Percentiles rank a stretch among this genome's conserved stretches.
Conservation (phyloP, 2,888 invertebrate species). For the Erynnis tages region DNA sequence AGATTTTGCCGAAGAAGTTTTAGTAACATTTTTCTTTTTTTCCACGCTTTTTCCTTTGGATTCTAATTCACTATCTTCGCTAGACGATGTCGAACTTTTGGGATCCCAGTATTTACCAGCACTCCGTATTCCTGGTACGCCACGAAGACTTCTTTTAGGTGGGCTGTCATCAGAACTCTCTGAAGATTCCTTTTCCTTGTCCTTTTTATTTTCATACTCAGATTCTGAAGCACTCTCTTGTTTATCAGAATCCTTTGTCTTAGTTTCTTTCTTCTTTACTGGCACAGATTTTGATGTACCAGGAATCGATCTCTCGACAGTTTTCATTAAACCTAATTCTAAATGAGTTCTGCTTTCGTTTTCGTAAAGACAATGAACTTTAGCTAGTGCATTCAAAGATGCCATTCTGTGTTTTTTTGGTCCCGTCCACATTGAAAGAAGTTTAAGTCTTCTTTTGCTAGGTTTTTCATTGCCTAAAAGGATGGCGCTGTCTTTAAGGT, state of each 20-base stretch:
- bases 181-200: conserved; percentile 67
- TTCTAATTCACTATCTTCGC: conserved; percentile 77
- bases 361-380: conserved; percentile 95
- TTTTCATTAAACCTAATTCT: conserved; percentile 80
- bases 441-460: conserved; percentile 79
- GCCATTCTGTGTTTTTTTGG: conserved; percentile 93
- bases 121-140: conserved; percentile 88
- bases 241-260: conserved; percentile 68
- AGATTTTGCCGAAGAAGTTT: conserved; percentile 61
- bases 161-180: conserved; percentile 80
- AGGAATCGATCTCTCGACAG: conserved; percentile 70
- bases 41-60: conserved; percentile 63
- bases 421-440: conserved; percentile 87
- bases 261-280: conserved; percentile 67
- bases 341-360: conserved; percentile 90
- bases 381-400: conserved; percentile 92
- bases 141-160: conserved; percentile 83
- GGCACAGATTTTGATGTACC: conserved; percentile 75
- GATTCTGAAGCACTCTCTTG: conserved; percentile 73
- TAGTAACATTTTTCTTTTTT: conserved; percentile 66
- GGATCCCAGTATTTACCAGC: conserved; percentile 93
- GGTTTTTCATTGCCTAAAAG: conserved; percentile 65
- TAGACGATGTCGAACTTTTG: conserved; percentile 84
- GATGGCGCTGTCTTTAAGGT: conserved; percentile 64
- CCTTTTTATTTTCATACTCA: conserved; percentile 68